These are phyloP conservation scores for Ips nitidus DNA, from an alignment of 1,140 invertebrate genomes.

Conservation along the genomic window DNA sequence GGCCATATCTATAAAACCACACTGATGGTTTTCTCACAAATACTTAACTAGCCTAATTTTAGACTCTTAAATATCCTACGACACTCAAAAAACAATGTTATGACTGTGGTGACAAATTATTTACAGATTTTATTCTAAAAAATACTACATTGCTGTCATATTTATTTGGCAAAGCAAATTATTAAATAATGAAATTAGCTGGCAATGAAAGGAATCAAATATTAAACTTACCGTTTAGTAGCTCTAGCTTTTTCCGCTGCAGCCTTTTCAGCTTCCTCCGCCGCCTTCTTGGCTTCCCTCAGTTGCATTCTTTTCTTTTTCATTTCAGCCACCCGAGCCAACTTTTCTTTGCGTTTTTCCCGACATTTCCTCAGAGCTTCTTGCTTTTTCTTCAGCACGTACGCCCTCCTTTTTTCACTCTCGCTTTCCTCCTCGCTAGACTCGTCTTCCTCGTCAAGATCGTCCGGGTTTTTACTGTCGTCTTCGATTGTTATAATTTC, in stretches of 20 bases:
- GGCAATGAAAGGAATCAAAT: too few relatives aligned
- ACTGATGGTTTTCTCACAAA: not conserved
- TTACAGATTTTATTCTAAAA: too few relatives aligned
- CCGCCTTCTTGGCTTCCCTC: slow-evolving; percentile 19
- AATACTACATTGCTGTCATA: too few relatives aligned
- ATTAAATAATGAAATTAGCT: too few relatives aligned
- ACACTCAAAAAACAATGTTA: slow-evolving; percentile 1
- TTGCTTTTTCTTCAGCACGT: slow-evolving; percentile 20
- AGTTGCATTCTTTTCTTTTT: slow-evolving; percentile 24
- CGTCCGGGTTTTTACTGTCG: not conserved
- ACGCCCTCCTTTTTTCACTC: slow-evolving; percentile 1
- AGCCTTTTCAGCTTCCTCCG: slow-evolving; percentile 25
- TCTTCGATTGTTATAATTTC: not conserved
- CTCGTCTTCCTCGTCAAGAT: not conserved
- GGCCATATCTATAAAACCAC: slow-evolving; percentile 17
- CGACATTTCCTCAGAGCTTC: slow-evolving; percentile 31
- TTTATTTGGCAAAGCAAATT: too few relatives aligned
- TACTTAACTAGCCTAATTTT: not conserved
- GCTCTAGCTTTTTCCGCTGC: slow-evolving; percentile 18
- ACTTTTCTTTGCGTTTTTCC: slow-evolving; percentile 28
- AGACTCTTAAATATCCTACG: not conserved
- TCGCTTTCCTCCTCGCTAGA: slow-evolving; percentile 2
- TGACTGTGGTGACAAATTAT: too few relatives aligned
- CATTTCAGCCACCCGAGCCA: slow-evolving; percentile 24
- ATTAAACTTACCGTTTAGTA: slow-evolving; percentile 8